These are phyloP conservation scores for Crepidodera aurea DNA, from an alignment of 2,888 invertebrate species.

Conservation along the genomic window DNA sequence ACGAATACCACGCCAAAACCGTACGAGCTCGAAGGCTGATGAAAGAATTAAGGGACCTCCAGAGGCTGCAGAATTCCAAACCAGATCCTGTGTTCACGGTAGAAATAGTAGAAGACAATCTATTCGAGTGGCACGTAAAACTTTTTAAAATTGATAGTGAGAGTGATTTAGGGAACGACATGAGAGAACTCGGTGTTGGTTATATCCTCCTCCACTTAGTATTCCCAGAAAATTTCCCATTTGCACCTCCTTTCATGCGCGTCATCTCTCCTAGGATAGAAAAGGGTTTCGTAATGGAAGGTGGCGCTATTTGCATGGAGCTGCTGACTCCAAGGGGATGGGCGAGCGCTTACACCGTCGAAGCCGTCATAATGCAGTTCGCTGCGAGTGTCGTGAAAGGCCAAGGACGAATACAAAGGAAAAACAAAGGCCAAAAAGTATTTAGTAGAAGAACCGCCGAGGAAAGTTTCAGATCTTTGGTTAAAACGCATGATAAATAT, in stretches of 20 bases:
- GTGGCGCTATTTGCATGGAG: conserved; percentile 91
- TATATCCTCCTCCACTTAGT: conserved; percentile 80
- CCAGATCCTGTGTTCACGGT: conserved; percentile 82
- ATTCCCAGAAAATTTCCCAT: conserved; percentile 90
- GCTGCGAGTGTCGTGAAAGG: conserved; percentile 89
- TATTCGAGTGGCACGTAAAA: conserved; percentile 89
- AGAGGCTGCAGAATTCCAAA: conserved; percentile 73
- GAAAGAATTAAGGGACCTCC: conserved; percentile 86
- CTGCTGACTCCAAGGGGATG: conserved; percentile 85
- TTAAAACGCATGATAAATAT: conserved; percentile 90
- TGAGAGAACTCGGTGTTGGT: conserved; percentile 77
- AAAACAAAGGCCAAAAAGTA: conserved; percentile 79
- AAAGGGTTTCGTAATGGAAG: conserved; percentile 88
- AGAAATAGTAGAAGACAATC: conserved; percentile 84
- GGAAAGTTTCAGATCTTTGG: conserved; percentile 85
- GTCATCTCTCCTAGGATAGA: conserved; percentile 71
- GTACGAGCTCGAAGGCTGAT: conserved; percentile 81
- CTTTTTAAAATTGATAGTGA: conserved; percentile 84
- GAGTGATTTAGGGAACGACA: conserved; percentile 82
- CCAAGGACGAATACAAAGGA: conserved; percentile 82
- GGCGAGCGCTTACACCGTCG: conserved; percentile 88
- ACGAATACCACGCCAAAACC: conserved; percentile 65
- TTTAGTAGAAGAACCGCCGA: conserved; percentile 84
- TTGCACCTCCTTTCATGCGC: conserved; percentile 83
- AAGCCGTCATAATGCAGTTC: conserved; percentile 89